phyloP scores from a whole-genome alignment of 2,113 vertebrate species.

The Sceloporus undulatus region DNA sequence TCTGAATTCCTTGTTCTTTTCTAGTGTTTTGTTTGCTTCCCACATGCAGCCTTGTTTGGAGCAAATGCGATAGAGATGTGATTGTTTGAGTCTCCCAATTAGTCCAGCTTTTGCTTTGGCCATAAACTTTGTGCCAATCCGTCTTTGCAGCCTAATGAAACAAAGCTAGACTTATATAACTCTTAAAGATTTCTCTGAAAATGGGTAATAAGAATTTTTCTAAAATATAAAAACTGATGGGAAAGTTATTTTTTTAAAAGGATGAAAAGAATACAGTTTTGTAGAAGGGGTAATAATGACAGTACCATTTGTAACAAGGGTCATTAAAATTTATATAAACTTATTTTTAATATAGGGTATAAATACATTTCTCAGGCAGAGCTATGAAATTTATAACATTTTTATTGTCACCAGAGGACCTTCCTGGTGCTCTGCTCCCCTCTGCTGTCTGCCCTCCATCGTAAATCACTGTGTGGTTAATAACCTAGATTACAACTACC shows the following conservation, averaged over 20 bases:
- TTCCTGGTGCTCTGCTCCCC: constrained; percentile 76
- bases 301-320: constrained; percentile 88
- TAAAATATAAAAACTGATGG: constrained; percentile 63
- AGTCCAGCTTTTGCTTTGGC: constrained; percentile 61
- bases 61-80: constrained; percentile 70
- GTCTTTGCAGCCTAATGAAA: constrained; percentile 68
- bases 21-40: constrained; percentile 57
- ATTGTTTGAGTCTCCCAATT: constrained; percentile 80
- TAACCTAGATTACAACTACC: constrained; percentile 86
- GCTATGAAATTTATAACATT: constrained; percentile 88
- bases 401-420: constrained; percentile 88
- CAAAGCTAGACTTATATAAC: constrained; percentile 79
- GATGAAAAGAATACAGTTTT: constrained; percentile 67
- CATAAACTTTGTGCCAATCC: constrained; percentile 80
- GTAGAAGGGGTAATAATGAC: constrained; percentile 76
- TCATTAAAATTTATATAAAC: constrained; percentile 94
- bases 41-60: constrained; percentile 57
- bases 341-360: constrained; percentile 89
- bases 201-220: constrained; percentile 73
- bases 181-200: constrained; percentile 74
- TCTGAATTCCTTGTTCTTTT: constrained; percentile 59
- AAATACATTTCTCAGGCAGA: constrained; percentile 86
- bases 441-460: constrained; percentile 76
- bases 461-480: constrained; percentile 86
- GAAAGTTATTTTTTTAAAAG: constrained; percentile 63